These are phyloP conservation scores for Chrysocyon brachyurus DNA, from an alignment of 2,797 vertebrate species.

Conservation along the genomic window DNA sequence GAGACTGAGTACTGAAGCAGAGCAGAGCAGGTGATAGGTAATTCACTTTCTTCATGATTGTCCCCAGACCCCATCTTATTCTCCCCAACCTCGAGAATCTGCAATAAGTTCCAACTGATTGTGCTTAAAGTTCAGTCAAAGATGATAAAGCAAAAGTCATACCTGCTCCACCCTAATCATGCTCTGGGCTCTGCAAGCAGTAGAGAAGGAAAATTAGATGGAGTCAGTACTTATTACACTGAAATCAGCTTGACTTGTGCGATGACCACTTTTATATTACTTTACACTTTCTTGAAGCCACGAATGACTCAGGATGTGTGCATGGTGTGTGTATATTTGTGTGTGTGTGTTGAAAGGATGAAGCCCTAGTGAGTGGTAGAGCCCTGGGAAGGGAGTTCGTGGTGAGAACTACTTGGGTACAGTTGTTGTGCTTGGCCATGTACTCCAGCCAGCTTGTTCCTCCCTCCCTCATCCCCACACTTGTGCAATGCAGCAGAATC, in stretches of 20 bases:
- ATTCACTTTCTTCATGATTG: neutral
- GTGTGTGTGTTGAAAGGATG: neutral
- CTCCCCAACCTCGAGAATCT: neutral
- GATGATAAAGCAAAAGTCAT: neutral
- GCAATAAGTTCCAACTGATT: neutral
- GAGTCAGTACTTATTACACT: neutral
- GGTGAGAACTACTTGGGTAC: neutral
- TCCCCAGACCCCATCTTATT: neutral
- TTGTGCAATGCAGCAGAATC: neutral
- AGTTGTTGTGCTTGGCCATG: neutral
- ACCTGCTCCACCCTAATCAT: neutral
- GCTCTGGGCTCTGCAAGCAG: neutral
- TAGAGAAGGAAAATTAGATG: neutral
- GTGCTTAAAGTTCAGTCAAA: neutral
- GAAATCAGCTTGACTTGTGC: neutral
- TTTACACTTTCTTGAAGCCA: neutral
- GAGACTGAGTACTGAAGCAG: neutral
- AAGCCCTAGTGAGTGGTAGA: neutral
- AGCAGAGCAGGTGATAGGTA: neutral
- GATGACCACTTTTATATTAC: neutral
- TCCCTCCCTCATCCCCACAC: accelerated
- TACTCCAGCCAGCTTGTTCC: neutral
- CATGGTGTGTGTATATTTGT: neutral
- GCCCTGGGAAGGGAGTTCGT: neutral
- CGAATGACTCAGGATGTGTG: neutral